These are phyloP conservation scores for Nineta flava DNA, from an alignment of 2,888 invertebrate genomes.

Conservation along the genomic window DNA sequence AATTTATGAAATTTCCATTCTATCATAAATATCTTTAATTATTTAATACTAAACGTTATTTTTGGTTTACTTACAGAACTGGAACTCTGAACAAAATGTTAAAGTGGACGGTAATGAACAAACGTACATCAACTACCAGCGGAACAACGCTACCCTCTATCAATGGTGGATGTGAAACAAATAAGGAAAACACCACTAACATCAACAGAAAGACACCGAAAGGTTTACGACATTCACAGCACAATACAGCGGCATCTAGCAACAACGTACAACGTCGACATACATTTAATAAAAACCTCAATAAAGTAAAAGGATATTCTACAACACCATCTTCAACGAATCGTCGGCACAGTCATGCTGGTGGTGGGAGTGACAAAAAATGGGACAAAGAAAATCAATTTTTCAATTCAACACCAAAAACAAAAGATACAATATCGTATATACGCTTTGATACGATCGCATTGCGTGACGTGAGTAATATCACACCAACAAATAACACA, in stretches of 20 bases:
- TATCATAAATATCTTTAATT: too few species aligned
- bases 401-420: constrained; percentile 38
- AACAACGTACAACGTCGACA: too few species aligned
- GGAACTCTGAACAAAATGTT: constrained; percentile 29
- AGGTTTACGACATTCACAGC: constrained; percentile 6
- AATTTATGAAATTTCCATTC: too few species aligned
- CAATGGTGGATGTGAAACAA: constrained; percentile 7
- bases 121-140: constrained; percentile 15
- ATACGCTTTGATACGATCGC: constrained; percentile 27
- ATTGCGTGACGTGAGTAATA: constrained; percentile 42
- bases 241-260: constrained; percentile 11
- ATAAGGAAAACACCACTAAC: neutral
- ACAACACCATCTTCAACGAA: too few species aligned
- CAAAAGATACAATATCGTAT: constrained; percentile 27
- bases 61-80: too few species aligned
- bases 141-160: constrained; percentile 12
- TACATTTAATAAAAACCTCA: too few species aligned
- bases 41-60: too few species aligned
- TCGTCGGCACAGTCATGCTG: neutral
- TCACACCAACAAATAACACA: constrained; percentile 30
- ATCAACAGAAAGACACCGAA: constrained; percentile 4
- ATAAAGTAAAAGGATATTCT: too few species aligned
- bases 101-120: constrained; percentile 39
- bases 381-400: constrained; percentile 39
- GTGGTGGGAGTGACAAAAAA: constrained; percentile 17